A percentile compares a stretch with the other conserved stretches of the same genome.
phyloP scores from a whole-genome alignment of 2,113 vertebrate genomes.

The Sebastes schlegelii region DNA sequence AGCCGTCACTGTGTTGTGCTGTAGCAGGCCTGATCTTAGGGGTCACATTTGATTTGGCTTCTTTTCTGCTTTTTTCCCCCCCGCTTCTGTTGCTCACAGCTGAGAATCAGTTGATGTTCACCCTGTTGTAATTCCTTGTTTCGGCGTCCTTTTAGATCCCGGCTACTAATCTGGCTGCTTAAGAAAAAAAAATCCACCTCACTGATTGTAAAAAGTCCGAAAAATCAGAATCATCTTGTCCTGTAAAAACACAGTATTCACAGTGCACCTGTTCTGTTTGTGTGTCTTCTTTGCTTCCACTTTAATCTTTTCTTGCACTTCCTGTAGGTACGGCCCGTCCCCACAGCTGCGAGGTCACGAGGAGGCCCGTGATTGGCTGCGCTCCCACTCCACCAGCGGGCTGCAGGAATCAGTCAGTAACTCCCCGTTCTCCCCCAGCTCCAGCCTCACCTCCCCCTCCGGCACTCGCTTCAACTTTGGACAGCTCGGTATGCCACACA shows the following conservation, averaged over 20 bases:
- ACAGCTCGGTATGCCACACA: constrained; percentile 88
- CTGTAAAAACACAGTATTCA: constrained; percentile 6
- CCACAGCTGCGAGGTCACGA: constrained; percentile 93
- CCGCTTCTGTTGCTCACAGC: constrained; percentile 46
- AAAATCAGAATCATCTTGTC: constrained; percentile 18
- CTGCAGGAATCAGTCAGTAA: constrained; percentile 92
- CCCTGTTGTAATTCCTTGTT: constrained; percentile 42
- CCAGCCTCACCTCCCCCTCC: constrained; percentile 95
- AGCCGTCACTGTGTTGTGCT: constrained; percentile 37
- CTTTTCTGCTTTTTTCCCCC: constrained; percentile 41
- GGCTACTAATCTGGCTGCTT: constrained; percentile 53
- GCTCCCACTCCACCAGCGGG: constrained; percentile 94
- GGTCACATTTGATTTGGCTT: constrained; percentile 41
- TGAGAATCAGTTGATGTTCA: constrained; percentile 41
- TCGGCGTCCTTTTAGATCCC: constrained; percentile 29
- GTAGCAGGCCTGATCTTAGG: constrained; percentile 37
- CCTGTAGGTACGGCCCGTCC: constrained; percentile 90
- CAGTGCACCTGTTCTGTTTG: neutral
- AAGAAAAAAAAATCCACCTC: constrained; percentile 13
- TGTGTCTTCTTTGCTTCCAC: neutral
- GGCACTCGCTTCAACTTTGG: constrained; percentile 96
- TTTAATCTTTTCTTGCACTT: constrained; percentile 42
- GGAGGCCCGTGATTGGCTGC: constrained; percentile 95
- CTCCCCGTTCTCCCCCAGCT: constrained; percentile 95
- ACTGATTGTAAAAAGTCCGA: constrained; percentile 25